phyloP scores from a whole-genome alignment of 2,797 vertebrate genomes.

The Crocidura indochinensis region DNA sequence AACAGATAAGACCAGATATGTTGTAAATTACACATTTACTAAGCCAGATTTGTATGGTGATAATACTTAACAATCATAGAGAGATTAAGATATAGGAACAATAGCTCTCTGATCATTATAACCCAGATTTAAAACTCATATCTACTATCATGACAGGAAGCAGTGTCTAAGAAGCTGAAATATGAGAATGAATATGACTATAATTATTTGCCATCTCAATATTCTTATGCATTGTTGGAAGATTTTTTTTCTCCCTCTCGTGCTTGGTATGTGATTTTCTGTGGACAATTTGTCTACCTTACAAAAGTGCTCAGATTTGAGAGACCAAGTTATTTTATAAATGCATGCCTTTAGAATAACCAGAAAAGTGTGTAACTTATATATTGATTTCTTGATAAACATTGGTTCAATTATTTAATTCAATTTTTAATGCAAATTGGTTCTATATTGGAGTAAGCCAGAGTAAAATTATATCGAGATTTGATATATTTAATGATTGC shows the following conservation, averaged over 20 bases:
- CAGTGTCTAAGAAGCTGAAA: background rate
- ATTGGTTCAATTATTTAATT: conserved; percentile 5
- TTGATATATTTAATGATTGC: conserved; percentile 41
- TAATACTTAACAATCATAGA: background rate
- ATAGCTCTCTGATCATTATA: conserved; percentile 2
- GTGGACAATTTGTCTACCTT: conserved; percentile 14
- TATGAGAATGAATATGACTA: background rate
- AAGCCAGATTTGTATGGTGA: background rate
- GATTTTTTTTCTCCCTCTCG: background rate
- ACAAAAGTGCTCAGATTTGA: background rate
- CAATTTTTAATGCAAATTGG: no score
- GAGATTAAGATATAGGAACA: background rate
- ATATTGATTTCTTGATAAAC: conserved; percentile 29
- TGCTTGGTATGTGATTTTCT: background rate
- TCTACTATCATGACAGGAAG: background rate
- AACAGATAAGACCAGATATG: background rate
- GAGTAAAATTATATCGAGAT: conserved; percentile 30
- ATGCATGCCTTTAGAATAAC: conserved; percentile 16
- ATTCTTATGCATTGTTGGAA: background rate
- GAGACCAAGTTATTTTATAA: background rate
- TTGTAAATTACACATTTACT: background rate
- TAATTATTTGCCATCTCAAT: background rate
- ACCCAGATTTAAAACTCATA: background rate
- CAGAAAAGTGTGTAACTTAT: background rate
- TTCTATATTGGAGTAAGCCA: background rate